Conservation (phyloP, 2,888 invertebrate genomes). For the Ornithoptera priamus region DNA sequence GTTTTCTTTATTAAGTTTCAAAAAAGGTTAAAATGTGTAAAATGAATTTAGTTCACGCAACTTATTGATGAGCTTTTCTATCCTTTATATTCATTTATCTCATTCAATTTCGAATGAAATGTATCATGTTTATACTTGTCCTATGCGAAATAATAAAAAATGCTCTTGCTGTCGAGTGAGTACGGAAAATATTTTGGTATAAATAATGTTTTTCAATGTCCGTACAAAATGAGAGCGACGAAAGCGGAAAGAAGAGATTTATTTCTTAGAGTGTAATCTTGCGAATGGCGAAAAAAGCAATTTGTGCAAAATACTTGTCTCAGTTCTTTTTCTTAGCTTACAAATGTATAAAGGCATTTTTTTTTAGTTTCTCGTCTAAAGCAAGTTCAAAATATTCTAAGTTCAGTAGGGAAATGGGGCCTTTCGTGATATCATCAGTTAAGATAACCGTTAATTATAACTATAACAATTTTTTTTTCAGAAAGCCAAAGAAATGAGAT, state of each 20-base stretch:
- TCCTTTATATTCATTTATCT: neutral
- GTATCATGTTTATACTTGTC: neutral
- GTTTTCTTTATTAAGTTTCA: neutral
- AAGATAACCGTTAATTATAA: neutral
- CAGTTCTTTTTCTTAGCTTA: constrained; percentile 52
- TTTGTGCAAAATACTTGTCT: constrained; percentile 63
- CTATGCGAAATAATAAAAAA: constrained; percentile 1
- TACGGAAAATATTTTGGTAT: constrained; percentile 29
- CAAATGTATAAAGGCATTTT: constrained; percentile 56
- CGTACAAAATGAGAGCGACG: constrained; percentile 60
- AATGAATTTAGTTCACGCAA: neutral
- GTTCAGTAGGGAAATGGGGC: neutral
- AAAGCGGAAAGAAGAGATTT: constrained; percentile 69
- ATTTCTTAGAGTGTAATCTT: constrained; percentile 77
- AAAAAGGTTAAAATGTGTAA: neutral
- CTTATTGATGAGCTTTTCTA: too few relatives aligned
- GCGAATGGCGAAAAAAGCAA: constrained; percentile 72
- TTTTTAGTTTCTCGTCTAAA: constrained; percentile 44
- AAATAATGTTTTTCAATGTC: constrained; percentile 31
- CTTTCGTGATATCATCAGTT: neutral
- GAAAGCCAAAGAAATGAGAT: too few relatives aligned
- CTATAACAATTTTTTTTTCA: too few relatives aligned
- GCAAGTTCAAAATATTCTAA: neutral
- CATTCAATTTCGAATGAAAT: neutral
- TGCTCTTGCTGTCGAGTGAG: constrained; percentile 7